phyloP scores from a whole-genome alignment of 2,797 vertebrate species.

The Cottoperca gobio region DNA sequence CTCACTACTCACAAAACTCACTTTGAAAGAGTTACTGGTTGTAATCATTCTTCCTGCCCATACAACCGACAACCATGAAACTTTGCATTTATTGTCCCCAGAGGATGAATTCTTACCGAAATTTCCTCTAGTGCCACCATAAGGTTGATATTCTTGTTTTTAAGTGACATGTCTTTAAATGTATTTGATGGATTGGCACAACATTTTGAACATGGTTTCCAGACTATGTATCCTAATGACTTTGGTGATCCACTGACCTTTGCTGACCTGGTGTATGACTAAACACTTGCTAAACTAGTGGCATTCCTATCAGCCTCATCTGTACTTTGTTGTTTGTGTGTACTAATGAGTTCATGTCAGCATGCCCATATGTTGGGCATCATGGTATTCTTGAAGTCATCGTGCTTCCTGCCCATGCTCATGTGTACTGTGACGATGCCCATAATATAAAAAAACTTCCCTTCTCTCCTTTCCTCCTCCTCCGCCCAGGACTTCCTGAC shows the following conservation, averaged over 20 bases:
- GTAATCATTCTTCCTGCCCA: background rate
- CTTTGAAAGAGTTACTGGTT: background rate
- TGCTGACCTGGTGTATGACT: background rate
- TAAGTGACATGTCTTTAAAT: background rate
- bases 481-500: constrained; percentile 88
- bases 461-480: background rate
- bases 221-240: background rate
- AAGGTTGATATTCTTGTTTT: background rate
- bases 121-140: background rate
- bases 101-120: background rate
- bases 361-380: background rate
- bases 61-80: background rate
- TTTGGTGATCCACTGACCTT: background rate
- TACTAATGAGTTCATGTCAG: no score
- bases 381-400: background rate
- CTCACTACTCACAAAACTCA: background rate
- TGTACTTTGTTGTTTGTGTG: no score
- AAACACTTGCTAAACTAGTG: background rate
- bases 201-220: background rate
- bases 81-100: background rate
- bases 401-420: background rate
- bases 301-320: no score
- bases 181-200: background rate
- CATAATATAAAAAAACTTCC: background rate
- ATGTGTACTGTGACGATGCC: background rate